Evolutionary conservation across 2,113 vertebrate species (phyloP), one percentile per base, ranked within the genome.

Genomic region (Cettia cetti): DNA sequence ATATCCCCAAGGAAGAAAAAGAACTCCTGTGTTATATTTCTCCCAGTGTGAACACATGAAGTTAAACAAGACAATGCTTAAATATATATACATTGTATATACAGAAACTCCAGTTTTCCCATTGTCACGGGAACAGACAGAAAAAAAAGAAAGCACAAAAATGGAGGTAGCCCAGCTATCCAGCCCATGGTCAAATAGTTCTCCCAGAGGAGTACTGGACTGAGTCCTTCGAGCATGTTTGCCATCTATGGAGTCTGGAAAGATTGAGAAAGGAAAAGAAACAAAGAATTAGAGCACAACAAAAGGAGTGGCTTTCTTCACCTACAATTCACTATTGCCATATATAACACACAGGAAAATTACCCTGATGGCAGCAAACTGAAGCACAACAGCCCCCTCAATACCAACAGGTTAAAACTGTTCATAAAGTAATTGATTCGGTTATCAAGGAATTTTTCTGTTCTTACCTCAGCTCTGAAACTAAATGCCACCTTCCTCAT

Each of bases 91-190:
- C 94, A 98, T 97, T 53, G 90, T 98, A 84, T 95, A 95, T 80
- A 97, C 91, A 68, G 97, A 95, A 92, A 96, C 60, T 79, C 92
- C 93, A 2, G 74, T 59, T 75, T 94, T 95, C 75, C 92, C 95
- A 86, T 90, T 95, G 65, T 95, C 82, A 82, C 90, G 72, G 88
- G 96, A 97, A 84, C 96, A 97, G 57, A 97, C 88, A 37, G 97
- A 98, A 94, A 97, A 98, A 90, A 98, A 96, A 63, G 97, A 98
- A 61, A 98, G 92, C 31, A 94, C 89, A 77, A 97, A 97, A 83
- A 98, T 94, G 65, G 97, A 98, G 60, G 96, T 95, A 94, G 97
- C 96, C 97, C 97, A 98, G 93, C 97, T 98, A 86, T 98, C 97
- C 82, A 98, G 92, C 8, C 97, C 97, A 28, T 97, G 97, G 95